A percentile compares a stretch with the other conserved stretches of the same genome.
These are phyloP conservation scores for Teleiodes luculella DNA, from an alignment of 2,888 invertebrate species.

Conservation along the genomic window DNA sequence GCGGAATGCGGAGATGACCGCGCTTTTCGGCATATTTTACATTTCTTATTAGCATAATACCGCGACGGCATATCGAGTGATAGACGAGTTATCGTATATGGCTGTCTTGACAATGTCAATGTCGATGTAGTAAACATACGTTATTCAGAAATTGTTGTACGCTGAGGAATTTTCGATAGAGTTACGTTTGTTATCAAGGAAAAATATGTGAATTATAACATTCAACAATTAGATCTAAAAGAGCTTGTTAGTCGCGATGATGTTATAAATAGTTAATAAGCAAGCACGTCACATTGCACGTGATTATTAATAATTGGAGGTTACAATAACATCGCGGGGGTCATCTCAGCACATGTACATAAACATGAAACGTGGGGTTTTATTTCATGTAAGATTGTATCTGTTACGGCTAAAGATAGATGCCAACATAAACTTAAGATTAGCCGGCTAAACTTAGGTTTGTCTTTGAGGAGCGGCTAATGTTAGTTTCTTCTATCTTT, in stretches of 20 bases:
- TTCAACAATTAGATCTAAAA: not conserved
- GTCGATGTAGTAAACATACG: no score
- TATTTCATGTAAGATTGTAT: not conserved
- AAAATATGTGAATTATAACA: not conserved
- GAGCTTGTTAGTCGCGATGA: not conserved
- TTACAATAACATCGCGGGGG: constrained; percentile 4
- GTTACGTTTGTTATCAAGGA: no score
- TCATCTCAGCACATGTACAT: constrained; percentile 2
- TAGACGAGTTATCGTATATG: constrained; percentile 16
- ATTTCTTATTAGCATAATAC: constrained; percentile 58
- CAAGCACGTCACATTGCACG: constrained; percentile 13
- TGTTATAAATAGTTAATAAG: not conserved
- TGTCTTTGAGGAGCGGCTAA: no score
- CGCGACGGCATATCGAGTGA: constrained; percentile 35
- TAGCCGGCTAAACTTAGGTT: no score
- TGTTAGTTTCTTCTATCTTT: no score
- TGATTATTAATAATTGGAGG: constrained; percentile 29
- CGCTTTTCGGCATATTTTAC: constrained; percentile 50
- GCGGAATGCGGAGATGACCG: constrained; percentile 74
- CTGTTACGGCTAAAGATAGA: no score
- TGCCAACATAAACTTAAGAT: no score
- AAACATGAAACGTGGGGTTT: constrained; percentile 3
- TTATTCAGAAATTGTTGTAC: no score
- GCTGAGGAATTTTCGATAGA: no score
- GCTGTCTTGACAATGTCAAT: not conserved